A percentile compares a stretch with the other conserved stretches of the same genome.
These are phyloP conservation scores for Sardina pilchardus DNA, from an alignment of 2,113 vertebrate genomes.

Conservation along the genomic window DNA sequence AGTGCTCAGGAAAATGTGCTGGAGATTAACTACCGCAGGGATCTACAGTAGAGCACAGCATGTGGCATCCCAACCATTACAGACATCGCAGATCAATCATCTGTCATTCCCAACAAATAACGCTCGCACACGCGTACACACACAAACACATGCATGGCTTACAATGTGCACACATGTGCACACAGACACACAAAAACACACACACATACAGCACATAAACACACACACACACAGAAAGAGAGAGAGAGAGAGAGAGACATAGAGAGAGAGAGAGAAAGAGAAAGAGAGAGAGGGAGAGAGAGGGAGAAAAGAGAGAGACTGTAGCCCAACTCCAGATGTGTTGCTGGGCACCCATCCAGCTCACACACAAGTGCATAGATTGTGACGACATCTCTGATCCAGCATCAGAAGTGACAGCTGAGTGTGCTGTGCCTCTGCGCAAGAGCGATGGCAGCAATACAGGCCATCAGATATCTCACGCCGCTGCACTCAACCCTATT, in stretches of 20 bases:
- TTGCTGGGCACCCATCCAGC: neutral
- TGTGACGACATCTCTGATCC: neutral
- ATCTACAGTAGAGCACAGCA: neutral
- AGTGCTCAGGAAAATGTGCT: neutral
- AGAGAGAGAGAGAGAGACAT: neutral
- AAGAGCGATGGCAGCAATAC: slow-evolving; percentile 31
- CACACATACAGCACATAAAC: neutral
- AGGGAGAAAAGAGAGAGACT: too few relatives aligned
- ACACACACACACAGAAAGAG: neutral
- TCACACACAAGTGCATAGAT: neutral
- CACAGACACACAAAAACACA: neutral
- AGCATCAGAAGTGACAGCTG: slow-evolving; percentile 6
- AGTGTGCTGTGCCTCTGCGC: neutral
- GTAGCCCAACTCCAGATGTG: neutral
- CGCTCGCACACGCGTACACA: neutral
- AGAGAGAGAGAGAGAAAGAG: too few relatives aligned
- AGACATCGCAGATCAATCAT: neutral
- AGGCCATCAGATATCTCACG: slow-evolving; percentile 15
- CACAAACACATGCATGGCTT: neutral
- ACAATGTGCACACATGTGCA: neutral
- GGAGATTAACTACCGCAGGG: neutral
- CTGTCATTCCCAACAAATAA: neutral
- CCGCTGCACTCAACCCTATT: slow-evolving; percentile 28
- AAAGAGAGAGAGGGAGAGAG: too few relatives aligned
- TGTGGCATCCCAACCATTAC: neutral